These are phyloP conservation scores for Pogoniulus pusillus DNA, from an alignment of 2,797 vertebrate species.

Conservation along the genomic window DNA sequence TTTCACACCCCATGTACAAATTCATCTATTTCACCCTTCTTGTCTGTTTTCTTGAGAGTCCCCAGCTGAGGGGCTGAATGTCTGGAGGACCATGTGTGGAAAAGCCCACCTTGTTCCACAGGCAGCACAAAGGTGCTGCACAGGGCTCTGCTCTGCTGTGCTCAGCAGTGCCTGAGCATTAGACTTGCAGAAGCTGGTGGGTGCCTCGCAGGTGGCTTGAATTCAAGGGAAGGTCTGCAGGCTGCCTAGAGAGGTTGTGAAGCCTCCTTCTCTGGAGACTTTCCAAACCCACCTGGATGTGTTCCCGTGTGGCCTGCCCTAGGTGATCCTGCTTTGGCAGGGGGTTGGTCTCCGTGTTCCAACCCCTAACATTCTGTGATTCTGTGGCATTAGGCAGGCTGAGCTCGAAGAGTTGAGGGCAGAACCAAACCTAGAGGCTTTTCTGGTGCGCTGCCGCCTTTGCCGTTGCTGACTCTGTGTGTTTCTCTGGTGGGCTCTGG, in stretches of 20 bases:
- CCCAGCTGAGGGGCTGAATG: neutral
- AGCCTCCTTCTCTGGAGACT: too few relatives aligned
- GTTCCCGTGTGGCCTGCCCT: too few relatives aligned
- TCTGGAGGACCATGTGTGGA: neutral
- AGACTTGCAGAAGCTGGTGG: neutral
- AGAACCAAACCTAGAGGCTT: neutral
- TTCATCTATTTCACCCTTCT: neutral
- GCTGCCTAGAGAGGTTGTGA: too few relatives aligned
- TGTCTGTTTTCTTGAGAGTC: neutral
- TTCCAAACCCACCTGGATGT: too few relatives aligned
- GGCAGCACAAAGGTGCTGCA: neutral
- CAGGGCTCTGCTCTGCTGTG: neutral
- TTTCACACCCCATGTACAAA: neutral
- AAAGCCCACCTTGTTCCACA: neutral
- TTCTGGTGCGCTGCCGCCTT: neutral
- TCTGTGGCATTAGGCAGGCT: neutral
- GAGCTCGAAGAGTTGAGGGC: neutral
- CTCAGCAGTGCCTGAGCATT: neutral
- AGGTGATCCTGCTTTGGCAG: too few relatives aligned
- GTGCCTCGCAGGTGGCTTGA: neutral
- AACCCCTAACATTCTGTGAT: too few relatives aligned
- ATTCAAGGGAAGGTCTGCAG: neutral
- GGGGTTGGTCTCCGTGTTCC: too few relatives aligned
- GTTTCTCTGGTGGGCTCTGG: neutral
- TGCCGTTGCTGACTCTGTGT: neutral